phyloP scores from a whole-genome alignment of 1,140 invertebrate genomes.

The Campodea augens region DNA sequence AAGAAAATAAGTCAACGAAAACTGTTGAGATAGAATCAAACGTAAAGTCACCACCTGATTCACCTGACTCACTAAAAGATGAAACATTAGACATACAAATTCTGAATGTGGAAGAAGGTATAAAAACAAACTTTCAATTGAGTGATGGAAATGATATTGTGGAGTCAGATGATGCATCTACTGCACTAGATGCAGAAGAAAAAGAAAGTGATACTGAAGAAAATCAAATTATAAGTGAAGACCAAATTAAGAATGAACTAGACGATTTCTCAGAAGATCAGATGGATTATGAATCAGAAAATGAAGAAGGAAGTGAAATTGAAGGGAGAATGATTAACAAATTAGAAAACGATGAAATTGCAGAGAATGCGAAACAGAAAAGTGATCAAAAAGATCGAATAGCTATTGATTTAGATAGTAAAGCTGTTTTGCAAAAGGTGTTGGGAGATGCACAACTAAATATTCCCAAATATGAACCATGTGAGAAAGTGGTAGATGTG shows the following conservation, averaged over 20 bases:
- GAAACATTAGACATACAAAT: conserved; percentile 25
- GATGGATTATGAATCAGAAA: background rate
- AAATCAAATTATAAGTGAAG: no score
- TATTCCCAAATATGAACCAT: background rate
- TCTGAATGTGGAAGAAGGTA: conserved; percentile 22
- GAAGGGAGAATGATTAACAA: conserved; percentile 2
- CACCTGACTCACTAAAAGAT: conserved; percentile 21
- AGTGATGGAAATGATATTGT: conserved; percentile 17
- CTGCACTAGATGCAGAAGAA: background rate
- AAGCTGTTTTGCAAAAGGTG: background rate
- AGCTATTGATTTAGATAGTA: background rate
- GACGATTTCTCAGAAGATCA: no score
- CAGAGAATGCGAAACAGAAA: conserved; percentile 9
- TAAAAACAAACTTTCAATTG: background rate
- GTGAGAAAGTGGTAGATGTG: conserved; percentile 4
- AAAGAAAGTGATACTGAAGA: conserved; percentile 7
- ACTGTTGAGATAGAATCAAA: background rate
- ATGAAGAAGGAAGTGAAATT: conserved; percentile 15
- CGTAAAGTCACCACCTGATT: conserved; percentile 15
- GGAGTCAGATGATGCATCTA: conserved; percentile 12
- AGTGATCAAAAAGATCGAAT: conserved; percentile 12
- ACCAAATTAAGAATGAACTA: no score
- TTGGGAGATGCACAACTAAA: background rate
- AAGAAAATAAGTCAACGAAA: conserved; percentile 11
- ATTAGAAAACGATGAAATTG: conserved; percentile 5